A percentile compares a stretch with the other conserved stretches of the same genome.
phyloP scores from a whole-genome alignment of 2,797 vertebrate genomes.

The Salarias fasciatus region DNA sequence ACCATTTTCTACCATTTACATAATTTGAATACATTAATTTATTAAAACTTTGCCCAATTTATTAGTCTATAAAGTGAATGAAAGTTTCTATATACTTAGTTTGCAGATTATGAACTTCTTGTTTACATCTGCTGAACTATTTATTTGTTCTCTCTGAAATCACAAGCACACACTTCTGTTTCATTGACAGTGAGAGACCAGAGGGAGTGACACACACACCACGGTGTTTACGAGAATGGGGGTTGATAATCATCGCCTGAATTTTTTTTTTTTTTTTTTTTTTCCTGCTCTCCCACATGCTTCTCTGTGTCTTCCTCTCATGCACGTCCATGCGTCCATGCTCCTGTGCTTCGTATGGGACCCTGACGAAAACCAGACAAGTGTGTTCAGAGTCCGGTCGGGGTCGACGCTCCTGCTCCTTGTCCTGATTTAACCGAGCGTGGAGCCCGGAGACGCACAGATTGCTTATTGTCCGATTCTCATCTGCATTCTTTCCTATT shows the following conservation, averaged over 20 bases:
- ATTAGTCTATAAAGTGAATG: no score
- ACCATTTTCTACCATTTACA: no score
- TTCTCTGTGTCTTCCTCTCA: neutral
- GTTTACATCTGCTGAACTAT: neutral
- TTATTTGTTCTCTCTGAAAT: neutral
- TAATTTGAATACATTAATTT: no score
- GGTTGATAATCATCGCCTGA: slow-evolving; percentile 42
- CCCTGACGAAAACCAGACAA: slow-evolving; percentile 19
- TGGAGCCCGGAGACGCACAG: slow-evolving; percentile 15
- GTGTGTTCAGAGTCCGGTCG: slow-evolving; percentile 2
- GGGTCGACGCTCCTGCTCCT: slow-evolving; percentile 11
- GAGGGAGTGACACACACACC: neutral
- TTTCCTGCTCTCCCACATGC: neutral
- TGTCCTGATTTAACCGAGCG: slow-evolving; percentile 41
- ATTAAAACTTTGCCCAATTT: no score
- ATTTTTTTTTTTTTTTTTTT: no score
- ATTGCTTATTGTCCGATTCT: slow-evolving; percentile 46
- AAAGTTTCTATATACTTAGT: no score
- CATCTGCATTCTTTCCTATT: slow-evolving; percentile 41
- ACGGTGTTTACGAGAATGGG: slow-evolving; percentile 9
- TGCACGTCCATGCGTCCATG: slow-evolving; percentile 3
- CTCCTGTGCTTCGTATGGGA: slow-evolving; percentile 3
- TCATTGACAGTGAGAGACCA: slow-evolving; percentile 33
- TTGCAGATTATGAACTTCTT: neutral
- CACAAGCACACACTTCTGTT: slow-evolving; percentile 4